Base-by-base conservation (phyloP, 1,140 invertebrate species). In the Anastatus disparis region DNA sequence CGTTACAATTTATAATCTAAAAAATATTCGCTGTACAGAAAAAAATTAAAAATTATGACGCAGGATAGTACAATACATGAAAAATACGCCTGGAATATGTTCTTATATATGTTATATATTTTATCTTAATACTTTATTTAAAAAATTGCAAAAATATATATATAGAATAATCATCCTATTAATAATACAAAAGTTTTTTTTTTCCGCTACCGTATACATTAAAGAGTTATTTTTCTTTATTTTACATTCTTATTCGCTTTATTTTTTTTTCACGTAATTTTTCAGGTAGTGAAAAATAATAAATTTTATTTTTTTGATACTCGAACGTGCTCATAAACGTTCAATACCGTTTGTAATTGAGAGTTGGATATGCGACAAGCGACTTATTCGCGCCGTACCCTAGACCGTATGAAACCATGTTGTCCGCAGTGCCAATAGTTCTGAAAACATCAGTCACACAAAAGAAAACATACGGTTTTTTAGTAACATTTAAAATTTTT, bases 361-460 rank as follows among this genome's bases (percentile, higher is more conserved):
- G 74, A 71, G 71, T 71, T 64, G 73, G 69, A 73, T 74, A 75
- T 63, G 74, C 67, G 52, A 76, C 75, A 76, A 76, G 67, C 48
- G 72, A 71, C 64, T 76, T 78, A 76, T 76, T 78, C 74, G 76
- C 75, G 66, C 64, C 73, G 69, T 75, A 76, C 61, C 67, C 66
- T 75, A 71, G 55, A 70, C 78, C 73, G 63, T 77, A 71, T 70
- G 74, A 73, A 73, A 76, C 74, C 72, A 79, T 63, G 71, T 76
- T 76, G 74, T 77, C 75, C 52, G 78, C 73, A 68, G 75, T 77
- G 65, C 73, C 78, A 73, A 77, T 77, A 71, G 75, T 46, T 81
- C 79, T 80, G 79, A 78, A 80, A 80, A 76, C 72, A 80, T 78
- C 71, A 78, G 70, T 76, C 71, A 78, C 68, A 75, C 76, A 75